These are phyloP conservation scores for Machimus atricapillus DNA, from an alignment of 2,888 invertebrate species.

Conservation along the genomic window DNA sequence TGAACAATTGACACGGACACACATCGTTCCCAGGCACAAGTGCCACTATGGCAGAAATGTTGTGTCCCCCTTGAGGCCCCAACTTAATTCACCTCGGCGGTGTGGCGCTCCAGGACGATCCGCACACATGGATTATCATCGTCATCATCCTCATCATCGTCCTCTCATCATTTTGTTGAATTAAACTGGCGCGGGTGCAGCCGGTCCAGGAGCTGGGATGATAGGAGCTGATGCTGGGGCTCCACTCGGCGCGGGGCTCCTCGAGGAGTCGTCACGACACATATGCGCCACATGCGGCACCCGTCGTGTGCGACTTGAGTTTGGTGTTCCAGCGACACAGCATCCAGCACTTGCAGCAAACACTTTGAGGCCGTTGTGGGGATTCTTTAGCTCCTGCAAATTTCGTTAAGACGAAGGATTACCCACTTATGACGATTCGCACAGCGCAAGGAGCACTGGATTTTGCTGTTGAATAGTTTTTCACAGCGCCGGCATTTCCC, in stretches of 20 bases:
- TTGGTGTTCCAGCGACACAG: not conserved
- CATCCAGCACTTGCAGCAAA: not conserved
- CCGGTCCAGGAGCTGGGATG: not conserved
- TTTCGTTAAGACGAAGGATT: constrained; percentile 34
- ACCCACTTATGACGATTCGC: constrained; percentile 17
- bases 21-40: constrained; percentile 39
- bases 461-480: constrained; percentile 32
- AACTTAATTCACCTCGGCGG: constrained; percentile 19
- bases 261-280: constrained; percentile 17
- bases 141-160: not conserved
- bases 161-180: constrained; percentile 32
- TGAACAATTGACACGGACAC: constrained; percentile 46
- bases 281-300: not conserved
- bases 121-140: not conserved
- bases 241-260: not conserved
- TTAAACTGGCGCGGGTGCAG: constrained; percentile 5
- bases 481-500: not conserved
- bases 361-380: not conserved
- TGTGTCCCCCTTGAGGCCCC: constrained; percentile 30
- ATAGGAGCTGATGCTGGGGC: not conserved
- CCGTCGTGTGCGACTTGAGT: not conserved
- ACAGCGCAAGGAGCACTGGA: not conserved
- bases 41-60: constrained; percentile 37
- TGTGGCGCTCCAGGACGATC: not conserved
- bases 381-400: constrained; percentile 8